Evolutionary conservation across 64 coral and sea anemone species (phyloP), one percentile per base, ranked within the genome.

Genomic region (Orbicella faveolata): DNA sequence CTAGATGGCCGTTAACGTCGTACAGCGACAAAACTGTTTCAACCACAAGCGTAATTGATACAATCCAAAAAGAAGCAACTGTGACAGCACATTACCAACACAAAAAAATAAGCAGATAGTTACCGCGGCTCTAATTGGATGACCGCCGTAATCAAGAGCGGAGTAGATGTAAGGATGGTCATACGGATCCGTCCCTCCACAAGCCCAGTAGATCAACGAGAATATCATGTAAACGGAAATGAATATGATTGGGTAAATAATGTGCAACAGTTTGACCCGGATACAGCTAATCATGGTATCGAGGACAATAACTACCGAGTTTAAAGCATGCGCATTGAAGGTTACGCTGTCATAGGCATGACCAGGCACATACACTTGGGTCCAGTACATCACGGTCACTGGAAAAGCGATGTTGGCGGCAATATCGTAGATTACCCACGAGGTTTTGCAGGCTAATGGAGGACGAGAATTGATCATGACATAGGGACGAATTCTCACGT

Each of bases 191-290:
- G 54, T 52, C 35, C 92, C 95, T 1, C 92, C 92, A 75, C 73
- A 79, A 6, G 72, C 88, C 95, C 95, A 97, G 65, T 97, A 97
- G 65, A 94, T 87, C 36, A 97, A 35, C 15, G 91, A 82, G 37
- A 97, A 97, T 61, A 85, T 35, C 36, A 87, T 78, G 78, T 97
- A 97, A 11, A 86, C 35, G 9, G 83, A 15, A 13, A 89, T 64
- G 62, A 75, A 97, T 16, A 94, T 70, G 52, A 94, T 33, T 20
- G 95, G 86, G 54, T 97, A 97, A 44, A 97, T 9, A 88, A 93
- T 52, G 68, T 97, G 95, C 13, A 97, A 68, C 23, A 97, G 16
- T 6, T 87, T 77, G 37, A 94, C 80, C 34, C 88, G 95, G 9
- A 94, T 57, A 17, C 75, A 84, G 13, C 76, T 79, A 0, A 91